Percentiles rank a stretch among this genome's conserved stretches.
Evolutionary conservation across 2,888 invertebrate genomes (phyloP).

Genomic region (Lobophora halterata): DNA sequence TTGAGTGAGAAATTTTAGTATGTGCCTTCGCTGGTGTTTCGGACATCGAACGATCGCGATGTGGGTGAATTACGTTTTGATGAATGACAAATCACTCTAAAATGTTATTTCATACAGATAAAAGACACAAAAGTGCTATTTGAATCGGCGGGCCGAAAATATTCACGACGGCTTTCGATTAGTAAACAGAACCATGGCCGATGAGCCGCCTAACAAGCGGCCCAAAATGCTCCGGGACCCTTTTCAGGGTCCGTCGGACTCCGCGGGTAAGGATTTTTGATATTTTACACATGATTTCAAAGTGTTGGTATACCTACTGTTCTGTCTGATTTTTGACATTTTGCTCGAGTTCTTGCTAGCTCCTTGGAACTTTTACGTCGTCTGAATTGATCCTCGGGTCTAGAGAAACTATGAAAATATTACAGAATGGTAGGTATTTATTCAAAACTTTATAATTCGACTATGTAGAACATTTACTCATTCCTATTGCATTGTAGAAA

Average conservation of each 20-base stretch:
- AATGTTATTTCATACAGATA: conserved; percentile 78
- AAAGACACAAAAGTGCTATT: conserved; percentile 79
- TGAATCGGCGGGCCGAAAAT: conserved; percentile 81
- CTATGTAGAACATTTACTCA: conserved; percentile 8
- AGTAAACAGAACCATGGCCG: conserved; percentile 93
- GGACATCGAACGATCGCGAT: conserved; percentile 85
- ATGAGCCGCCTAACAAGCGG: conserved; percentile 98
- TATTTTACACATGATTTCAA: conserved; percentile 60
- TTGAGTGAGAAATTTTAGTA: conserved; percentile 85
- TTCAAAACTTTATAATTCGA: no score
- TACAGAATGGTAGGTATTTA: background rate
- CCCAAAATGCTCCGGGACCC: conserved; percentile 93
- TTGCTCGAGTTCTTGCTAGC: conserved; percentile 71
- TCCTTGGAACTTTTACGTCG: conserved; percentile 76
- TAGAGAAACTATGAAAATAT: background rate
- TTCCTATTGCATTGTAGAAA: conserved; percentile 1
- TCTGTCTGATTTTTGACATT: conserved; percentile 75
- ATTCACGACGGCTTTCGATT: conserved; percentile 84
- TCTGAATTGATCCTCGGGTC: conserved; percentile 58
- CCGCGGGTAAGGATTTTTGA: conserved; percentile 85
- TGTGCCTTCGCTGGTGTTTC: conserved; percentile 89
- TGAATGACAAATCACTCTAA: conserved; percentile 78
- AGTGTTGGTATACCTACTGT: conserved; percentile 56
- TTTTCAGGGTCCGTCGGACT: conserved; percentile 90
- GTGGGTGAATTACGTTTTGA: conserved; percentile 82